Conservation (phyloP, 2,113 vertebrate species). For the Podocnemis expansa region DNA sequence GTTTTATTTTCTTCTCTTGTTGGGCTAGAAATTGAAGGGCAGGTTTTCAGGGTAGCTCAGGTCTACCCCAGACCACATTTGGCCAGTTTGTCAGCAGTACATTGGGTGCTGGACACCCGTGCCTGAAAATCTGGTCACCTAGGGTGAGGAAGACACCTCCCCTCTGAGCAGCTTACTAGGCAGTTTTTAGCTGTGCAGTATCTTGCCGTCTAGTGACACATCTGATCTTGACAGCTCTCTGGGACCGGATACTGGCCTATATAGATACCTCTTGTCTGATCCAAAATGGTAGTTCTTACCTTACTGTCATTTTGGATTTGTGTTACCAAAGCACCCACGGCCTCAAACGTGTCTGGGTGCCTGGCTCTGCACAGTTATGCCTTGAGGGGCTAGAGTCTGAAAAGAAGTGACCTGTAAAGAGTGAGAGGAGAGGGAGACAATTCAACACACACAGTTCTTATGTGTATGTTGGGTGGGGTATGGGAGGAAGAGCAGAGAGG, state of each 20-base stretch:
- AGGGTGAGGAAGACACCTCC: background rate
- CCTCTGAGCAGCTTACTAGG: background rate
- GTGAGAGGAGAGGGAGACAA: background rate
- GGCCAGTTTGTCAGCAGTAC: background rate
- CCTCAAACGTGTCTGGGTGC: background rate
- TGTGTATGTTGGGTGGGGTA: background rate
- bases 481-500: background rate
- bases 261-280: background rate
- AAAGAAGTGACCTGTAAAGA: background rate
- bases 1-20: rapidly evolving
- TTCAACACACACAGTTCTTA: background rate
- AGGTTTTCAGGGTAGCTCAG: background rate
- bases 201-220: background rate
- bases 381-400: background rate
- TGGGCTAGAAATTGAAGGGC: background rate
- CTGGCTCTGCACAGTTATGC: background rate
- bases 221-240: background rate
- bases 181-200: background rate
- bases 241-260: background rate
- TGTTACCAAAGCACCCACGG: background rate
- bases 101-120: background rate
- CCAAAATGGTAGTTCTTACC: background rate
- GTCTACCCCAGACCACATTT: background rate
- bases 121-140: rapidly evolving
- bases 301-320: background rate